Evolutionary conservation across 2,888 invertebrate species (phyloP).

Genomic region (Scrobipalpa atriplicella): DNA sequence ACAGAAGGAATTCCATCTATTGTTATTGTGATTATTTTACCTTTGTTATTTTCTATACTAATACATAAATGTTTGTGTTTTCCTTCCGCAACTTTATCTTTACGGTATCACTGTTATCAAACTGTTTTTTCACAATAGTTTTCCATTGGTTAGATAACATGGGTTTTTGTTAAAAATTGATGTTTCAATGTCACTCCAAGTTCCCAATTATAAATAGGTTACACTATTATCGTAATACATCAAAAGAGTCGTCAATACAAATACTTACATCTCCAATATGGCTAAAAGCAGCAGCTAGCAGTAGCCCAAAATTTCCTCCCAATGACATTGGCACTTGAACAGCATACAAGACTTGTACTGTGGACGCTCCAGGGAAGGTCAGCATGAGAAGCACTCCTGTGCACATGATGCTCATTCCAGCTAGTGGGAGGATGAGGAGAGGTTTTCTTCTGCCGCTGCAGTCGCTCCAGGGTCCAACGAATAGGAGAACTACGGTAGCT

Average conservation of each 20-base stretch:
- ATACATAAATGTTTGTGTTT: neutral
- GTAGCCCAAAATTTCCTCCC: conserved; percentile 86
- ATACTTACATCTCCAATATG: conserved; percentile 89
- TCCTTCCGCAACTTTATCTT: conserved; percentile 10
- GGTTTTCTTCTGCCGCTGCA: conserved; percentile 83
- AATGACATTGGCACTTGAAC: conserved; percentile 86
- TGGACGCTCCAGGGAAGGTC: conserved; percentile 69
- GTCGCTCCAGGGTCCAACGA: conserved; percentile 85
- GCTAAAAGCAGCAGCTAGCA: conserved; percentile 89
- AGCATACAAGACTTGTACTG: conserved; percentile 68
- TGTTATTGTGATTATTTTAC: neutral
- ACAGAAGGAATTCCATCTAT: neutral
- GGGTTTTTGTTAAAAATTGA: neutral
- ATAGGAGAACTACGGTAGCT: conserved; percentile 83
- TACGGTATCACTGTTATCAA: neutral
- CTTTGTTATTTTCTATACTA: neutral
- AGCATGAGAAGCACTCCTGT: conserved; percentile 71
- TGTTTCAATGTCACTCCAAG: no score
- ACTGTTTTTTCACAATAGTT: conserved; percentile 9
- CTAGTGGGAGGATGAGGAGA: conserved; percentile 78
- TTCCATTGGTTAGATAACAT: neutral
- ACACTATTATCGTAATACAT: no score
- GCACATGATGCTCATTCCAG: conserved; percentile 80
- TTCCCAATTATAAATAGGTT: no score
- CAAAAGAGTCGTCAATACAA: neutral